Percentiles rank a stretch among this genome's conserved stretches.
These are phyloP conservation scores for Pissodes strobi DNA, from an alignment of 1,140 invertebrate genomes.

Conservation along the genomic window DNA sequence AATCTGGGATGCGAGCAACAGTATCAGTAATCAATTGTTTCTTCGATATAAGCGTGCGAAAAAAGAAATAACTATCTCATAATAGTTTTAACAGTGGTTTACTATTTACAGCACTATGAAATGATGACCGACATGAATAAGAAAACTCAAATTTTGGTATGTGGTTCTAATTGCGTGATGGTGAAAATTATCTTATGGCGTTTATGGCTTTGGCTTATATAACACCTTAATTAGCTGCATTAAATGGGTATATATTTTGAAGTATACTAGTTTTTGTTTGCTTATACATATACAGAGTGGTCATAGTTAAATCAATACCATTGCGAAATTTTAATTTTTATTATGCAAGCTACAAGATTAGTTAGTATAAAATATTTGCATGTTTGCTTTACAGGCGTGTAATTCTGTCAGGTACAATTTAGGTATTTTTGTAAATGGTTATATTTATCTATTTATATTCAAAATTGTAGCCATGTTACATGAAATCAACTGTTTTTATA, in stretches of 20 bases:
- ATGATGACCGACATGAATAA: conserved; percentile 22
- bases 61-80: not conserved
- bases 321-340: too few species aligned
- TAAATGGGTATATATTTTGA: conserved; percentile 4
- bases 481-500: too few species aligned
- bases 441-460: too few species aligned
- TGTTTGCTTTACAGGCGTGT: too few species aligned
- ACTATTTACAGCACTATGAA: conserved; percentile 40
- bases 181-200: conserved; percentile 5
- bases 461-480: too few species aligned
- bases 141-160: conserved; percentile 38
- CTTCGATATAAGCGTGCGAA: not conserved
- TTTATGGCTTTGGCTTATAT: conserved; percentile 18
- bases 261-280: not conserved
- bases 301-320: too few species aligned
- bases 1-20: too few species aligned
- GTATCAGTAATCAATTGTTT: not conserved
- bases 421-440: too few species aligned
- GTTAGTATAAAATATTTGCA: too few species aligned
- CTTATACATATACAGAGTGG: too few species aligned
- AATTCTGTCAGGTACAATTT: too few species aligned
- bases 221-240: conserved; percentile 26
- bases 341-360: too few species aligned
- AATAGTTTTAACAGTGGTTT: not conserved
- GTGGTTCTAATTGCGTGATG: conserved; percentile 23